Percentiles rank a stretch among this genome's conserved stretches.
Evolutionary conservation across 2,797 vertebrate species (phyloP).

Genomic region (Siniperca scherzeri): DNA sequence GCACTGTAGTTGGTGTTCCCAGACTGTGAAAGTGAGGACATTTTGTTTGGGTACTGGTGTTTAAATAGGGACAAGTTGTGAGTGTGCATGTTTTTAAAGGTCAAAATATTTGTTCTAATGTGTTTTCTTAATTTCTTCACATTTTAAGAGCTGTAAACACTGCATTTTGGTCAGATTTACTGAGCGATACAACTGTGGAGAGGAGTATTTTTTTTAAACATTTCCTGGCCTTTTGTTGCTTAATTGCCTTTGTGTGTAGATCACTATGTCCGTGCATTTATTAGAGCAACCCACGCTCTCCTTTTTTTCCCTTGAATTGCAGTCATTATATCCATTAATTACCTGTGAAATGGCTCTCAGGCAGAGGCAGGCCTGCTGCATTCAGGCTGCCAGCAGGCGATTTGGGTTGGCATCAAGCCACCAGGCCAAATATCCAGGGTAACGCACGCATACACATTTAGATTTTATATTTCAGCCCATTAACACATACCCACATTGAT

Average conservation of each 20-base stretch:
- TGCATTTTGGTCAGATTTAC: conserved; percentile 1
- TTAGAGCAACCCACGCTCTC: conserved; percentile 26
- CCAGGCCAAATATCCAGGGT: conserved; percentile 39
- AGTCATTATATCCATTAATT: conserved; percentile 86
- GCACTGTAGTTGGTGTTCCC: background rate
- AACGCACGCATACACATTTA: conserved; percentile 41
- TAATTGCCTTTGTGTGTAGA: conserved; percentile 51
- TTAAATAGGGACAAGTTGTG: background rate
- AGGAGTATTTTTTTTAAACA: background rate
- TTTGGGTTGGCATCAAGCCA: conserved; percentile 63
- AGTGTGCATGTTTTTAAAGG: background rate
- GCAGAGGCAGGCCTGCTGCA: conserved; percentile 51
- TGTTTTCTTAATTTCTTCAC: background rate
- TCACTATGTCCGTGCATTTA: conserved; percentile 48
- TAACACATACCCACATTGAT: conserved; percentile 36
- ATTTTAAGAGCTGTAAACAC: conserved; percentile 16
- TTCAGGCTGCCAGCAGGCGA: conserved; percentile 65
- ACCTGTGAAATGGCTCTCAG: conserved; percentile 85
- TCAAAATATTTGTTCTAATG: conserved; percentile 4
- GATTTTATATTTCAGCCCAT: conserved; percentile 48
- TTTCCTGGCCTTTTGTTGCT: conserved; percentile 3
- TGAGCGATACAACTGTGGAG: background rate
- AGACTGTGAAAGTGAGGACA: conserved; percentile 2
- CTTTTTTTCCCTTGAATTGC: conserved; percentile 62
- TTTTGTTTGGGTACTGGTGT: background rate